These are phyloP conservation scores for Malaclemys terrapin DNA, from an alignment of 2,113 vertebrate species.

Conservation along the genomic window DNA sequence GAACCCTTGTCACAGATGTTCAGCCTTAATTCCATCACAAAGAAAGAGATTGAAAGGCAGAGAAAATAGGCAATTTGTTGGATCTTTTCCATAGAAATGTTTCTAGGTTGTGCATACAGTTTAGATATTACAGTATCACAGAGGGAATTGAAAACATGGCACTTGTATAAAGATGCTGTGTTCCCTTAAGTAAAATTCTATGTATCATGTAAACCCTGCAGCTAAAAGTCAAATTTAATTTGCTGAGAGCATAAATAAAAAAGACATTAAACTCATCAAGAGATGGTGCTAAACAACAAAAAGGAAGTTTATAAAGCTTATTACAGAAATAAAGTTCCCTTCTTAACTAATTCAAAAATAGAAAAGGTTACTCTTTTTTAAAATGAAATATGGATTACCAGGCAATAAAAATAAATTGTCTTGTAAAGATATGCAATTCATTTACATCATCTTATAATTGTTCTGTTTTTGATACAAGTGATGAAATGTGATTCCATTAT, in stretches of 20 bases:
- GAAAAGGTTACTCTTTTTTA: background rate
- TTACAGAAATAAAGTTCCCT: background rate
- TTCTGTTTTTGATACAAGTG: background rate
- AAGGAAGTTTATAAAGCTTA: background rate
- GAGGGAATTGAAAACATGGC: background rate
- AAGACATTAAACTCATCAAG: conserved; percentile 46
- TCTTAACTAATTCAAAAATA: background rate
- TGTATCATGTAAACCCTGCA: background rate
- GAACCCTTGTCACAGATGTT: background rate
- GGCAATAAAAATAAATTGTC: conserved; percentile 44
- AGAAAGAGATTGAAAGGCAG: background rate
- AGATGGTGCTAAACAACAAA: background rate
- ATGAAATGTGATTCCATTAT: background rate
- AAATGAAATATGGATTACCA: conserved; percentile 20
- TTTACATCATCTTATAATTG: background rate
- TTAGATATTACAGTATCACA: background rate
- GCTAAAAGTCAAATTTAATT: background rate
- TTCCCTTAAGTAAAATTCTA: background rate
- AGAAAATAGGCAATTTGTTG: background rate
- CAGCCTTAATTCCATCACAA: background rate
- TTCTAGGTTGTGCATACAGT: rapidly evolving
- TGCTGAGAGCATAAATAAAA: background rate
- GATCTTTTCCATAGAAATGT: background rate
- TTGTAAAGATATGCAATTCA: background rate
- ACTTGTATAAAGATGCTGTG: background rate